Base-by-base conservation (phyloP, 23 tunicate species). In the Clavelina lepadiformis region DNA sequence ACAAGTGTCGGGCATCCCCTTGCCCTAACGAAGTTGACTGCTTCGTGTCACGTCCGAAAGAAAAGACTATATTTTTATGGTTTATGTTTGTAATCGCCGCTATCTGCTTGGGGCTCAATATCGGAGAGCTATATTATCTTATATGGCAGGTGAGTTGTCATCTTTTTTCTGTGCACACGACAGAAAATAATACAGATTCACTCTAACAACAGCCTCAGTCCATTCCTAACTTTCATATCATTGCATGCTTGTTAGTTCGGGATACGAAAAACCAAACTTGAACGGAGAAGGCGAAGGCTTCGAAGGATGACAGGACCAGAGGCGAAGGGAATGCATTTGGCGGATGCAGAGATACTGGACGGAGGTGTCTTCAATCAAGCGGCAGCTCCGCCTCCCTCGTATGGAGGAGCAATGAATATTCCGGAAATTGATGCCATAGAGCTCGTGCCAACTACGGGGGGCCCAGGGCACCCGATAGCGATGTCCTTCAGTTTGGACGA, bases 1-100 rank as follows among this genome's bases (percentile, higher is more conserved):
- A 76, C 75, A 81, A 75, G 65, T 89, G 97, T 36, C 35, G 28
- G 19, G 91, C 72, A 30, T 63, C 59, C 44, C 99, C 99, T 0
- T 94, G 99, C 58, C 99, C 99, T 0, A 94, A 94, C 54, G 57
- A 35, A 0, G 91, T 94, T 28, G 99, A 94, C 55, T 94, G 99
- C 38, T 94, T 86, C 52, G 88, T 88, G 51, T 94, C 99, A 3
- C 72, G 99, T 34, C 99, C 99, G 59, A 94, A 73, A 91, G 99
- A 94, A 71, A 94, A 94, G 58, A 94, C 99, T 34, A 94, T 94
- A 28, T 94, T 94, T 86, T 71, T 94, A 15, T 88, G 94, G 88
- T 94, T 94, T 50, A 94, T 94, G 99, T 80, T 94, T 46, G 72
- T 82, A 3, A 82, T 77, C 45, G 76, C 95, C 3, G 50, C 77